A percentile compares a stretch with the other conserved stretches of the same genome.
Conservation (phyloP, 1,140 invertebrate genomes). For the Tetranychus cinnabarinus region DNA sequence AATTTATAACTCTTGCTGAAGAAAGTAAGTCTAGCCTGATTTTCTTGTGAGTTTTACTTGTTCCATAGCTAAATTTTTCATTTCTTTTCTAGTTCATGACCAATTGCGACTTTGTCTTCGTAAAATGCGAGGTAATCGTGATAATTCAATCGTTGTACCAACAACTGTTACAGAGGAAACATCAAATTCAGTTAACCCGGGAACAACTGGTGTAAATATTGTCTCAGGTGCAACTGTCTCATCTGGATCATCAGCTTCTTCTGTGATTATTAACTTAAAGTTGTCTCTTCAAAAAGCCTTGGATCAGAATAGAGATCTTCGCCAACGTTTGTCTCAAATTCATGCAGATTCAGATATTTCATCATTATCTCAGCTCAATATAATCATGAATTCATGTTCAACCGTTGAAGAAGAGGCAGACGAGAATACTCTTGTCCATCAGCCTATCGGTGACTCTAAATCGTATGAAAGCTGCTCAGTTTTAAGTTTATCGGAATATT, state of each 20-base stretch:
- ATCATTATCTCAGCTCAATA: conserved; percentile 11
- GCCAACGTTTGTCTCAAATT: conserved; percentile 35
- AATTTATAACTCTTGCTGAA: conserved; percentile 40
- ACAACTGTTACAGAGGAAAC: conserved; percentile 31
- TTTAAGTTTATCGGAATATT: conserved; percentile 57
- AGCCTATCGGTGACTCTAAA: conserved; percentile 1
- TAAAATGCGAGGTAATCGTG: no score
- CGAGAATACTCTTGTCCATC: neutral
- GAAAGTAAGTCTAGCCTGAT: conserved; percentile 20
- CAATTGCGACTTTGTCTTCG: conserved; percentile 21
- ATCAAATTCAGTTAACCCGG: conserved; percentile 29
- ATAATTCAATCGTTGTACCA: conserved; percentile 17
- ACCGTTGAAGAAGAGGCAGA: neutral
- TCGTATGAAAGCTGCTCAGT: conserved; percentile 36
- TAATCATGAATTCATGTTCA: neutral
- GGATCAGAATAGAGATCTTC: conserved; percentile 45
- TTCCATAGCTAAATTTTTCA: neutral
- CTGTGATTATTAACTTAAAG: neutral
- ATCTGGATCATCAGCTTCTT: neutral
- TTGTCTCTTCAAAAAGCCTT: conserved; percentile 22
- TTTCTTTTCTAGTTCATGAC: conserved; percentile 24
- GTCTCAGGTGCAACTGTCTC: conserved; percentile 19
- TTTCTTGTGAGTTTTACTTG: neutral
- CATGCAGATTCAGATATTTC: conserved; percentile 25
- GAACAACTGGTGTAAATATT: conserved; percentile 22